Evolutionary conservation across 2,888 invertebrate species (phyloP), one percentile per base, ranked within the genome.

Genomic region (Noctuana brunneofusca): DNA sequence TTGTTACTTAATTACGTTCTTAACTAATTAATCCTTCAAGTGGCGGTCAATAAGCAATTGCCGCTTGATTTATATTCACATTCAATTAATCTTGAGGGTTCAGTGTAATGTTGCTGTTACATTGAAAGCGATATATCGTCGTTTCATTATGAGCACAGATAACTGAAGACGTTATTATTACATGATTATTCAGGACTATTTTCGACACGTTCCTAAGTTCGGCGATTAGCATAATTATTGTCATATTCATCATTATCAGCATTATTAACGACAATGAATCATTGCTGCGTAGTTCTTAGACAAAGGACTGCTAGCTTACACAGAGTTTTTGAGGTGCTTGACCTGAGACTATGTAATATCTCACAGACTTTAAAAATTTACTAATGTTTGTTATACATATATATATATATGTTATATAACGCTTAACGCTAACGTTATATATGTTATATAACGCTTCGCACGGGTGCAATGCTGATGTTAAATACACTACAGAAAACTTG

Each of bases 21-120:
- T 12, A 55, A 43, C 41, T 41, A 27, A 55, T 50, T 58, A 52
- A 35, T 32, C 32, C 46, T 46, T 60, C 53, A 24, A 60, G 59
- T 53, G 59, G 59, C 53, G 53, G 43, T 60, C 53, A 60, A 54
- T 60, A 60, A 35, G 53, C 53, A 54, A 60, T 60, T 48, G 43
- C 43, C 35, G 46, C 16, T 16, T 30, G 59, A 60, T 60, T 60
- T 60, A 60, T 53, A 41, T 43, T 59, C 58, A 43, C 52, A 22
- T 54, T 60, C 59, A 46, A 60, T 53, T 53, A 46, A 35, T 11
- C 20, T 6, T 30, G 16, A 60, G 53, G 35, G 60, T 41, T 16
- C 9, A 16, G 16, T 41, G n/a, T 41, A 16, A 41, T 16, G 16
- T 20, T 32, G 16, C 24, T 35, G 54, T 48, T 30, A 24, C 35